phyloP scores from a whole-genome alignment of 2,113 vertebrate genomes.

The Sinocyclocheilus anshuiensis region DNA sequence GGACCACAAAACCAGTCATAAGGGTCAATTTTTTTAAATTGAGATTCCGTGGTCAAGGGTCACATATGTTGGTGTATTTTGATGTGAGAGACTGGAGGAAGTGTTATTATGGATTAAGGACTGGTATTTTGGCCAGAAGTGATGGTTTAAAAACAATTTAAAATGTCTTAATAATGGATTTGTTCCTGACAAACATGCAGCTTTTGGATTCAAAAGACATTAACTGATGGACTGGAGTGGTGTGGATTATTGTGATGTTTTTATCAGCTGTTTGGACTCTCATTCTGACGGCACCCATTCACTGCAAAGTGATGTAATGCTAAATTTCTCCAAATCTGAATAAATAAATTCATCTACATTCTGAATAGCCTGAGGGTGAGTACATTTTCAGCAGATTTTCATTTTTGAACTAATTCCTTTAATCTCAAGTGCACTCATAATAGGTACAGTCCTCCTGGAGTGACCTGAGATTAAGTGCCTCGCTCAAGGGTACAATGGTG shows the following conservation, averaged over 20 bases:
- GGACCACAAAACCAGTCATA: too few species aligned
- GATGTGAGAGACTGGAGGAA: too few species aligned
- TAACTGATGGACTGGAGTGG: too few species aligned
- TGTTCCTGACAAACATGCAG: too few species aligned
- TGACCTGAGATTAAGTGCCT: background rate
- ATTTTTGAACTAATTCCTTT: background rate
- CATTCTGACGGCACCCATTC: background rate
- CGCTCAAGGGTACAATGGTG: background rate
- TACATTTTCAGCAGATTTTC: background rate
- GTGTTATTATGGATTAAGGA: too few species aligned
- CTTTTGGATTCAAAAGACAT: too few species aligned
- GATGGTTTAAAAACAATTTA: too few species aligned
- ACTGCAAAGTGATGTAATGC: background rate
- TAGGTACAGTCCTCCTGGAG: background rate
- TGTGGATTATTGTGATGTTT: background rate
- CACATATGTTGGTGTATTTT: too few species aligned
- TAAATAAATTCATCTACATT: background rate
- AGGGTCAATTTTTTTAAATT: too few species aligned
- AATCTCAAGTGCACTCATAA: background rate
- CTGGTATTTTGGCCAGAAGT: too few species aligned
- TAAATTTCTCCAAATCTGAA: background rate
- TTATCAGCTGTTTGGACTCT: background rate
- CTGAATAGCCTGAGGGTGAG: background rate
- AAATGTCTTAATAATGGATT: too few species aligned
- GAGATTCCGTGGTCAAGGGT: too few species aligned